Evolutionary conservation across 2,113 vertebrate species (phyloP), one percentile per base, ranked within the genome.

Genomic region (Percopsis transmontana): DNA sequence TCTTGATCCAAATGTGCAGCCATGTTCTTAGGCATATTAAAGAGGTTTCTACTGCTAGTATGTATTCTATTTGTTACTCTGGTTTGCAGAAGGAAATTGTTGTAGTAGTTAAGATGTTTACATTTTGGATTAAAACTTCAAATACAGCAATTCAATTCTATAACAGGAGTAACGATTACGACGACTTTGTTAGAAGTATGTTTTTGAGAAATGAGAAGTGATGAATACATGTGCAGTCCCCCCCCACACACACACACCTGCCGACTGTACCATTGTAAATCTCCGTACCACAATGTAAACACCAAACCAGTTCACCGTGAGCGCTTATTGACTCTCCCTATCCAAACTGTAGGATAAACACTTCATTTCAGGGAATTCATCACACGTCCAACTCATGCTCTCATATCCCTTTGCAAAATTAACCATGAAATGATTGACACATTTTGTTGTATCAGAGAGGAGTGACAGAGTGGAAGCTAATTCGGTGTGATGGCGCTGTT

Each of bases 391-490:
- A 58, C 57, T 48, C 70, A 15, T 24, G 18, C 41, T 23, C 52
- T 14, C 14, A 48, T 54, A 33, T 12, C 51, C 41, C 69, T 38
- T 23, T 5, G 63, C 62, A 47, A 86, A 78, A 54, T 55, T 50
- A 62, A 41, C 64, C 59, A 64, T 79, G 68, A 88, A 82, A 80
- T 75, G 77, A 74, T 76, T 72, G 77, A 79, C 53, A 41, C 67
- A 72, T 83, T 72, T 61, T 58, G 53, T 65, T 9, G 15, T 55
- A 23, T 67, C 15, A 62, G 19, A 60, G 23, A 24, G 58, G 58
- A 21, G 60, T 58, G 60, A 48, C 42, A 2, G 66, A 40, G 56
- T 41, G 5, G 47, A 48, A 2, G 57, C 41, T 79, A 77, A 81
- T 80, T 65, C 51, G 38, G 42, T 24, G 61, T 72, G 80, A 81